Percentiles rank a stretch among this genome's conserved stretches.
These are phyloP conservation scores for Nansenia antarctica DNA, from an alignment of 2,113 vertebrate genomes.

Conservation along the genomic window DNA sequence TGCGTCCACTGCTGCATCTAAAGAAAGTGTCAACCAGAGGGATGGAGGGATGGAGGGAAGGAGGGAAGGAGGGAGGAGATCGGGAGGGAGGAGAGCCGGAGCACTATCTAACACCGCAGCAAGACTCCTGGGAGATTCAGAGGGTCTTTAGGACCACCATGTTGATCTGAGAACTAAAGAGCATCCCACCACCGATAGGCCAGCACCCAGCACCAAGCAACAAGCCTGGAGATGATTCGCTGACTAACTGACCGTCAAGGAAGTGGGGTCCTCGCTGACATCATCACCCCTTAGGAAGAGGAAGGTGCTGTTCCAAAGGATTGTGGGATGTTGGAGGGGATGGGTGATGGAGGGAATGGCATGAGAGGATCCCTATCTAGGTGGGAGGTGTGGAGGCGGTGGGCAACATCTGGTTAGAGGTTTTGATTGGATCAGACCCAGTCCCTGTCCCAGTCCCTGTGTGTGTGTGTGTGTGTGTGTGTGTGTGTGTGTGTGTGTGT, in stretches of 20 bases:
- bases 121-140: neutral
- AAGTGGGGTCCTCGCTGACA: conserved; percentile 30
- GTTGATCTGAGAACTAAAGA: conserved; percentile 1
- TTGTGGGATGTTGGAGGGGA: conserved; percentile 6
- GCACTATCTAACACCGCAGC: neutral
- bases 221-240: conserved; percentile 19
- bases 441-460: no score
- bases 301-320: conserved; percentile 2
- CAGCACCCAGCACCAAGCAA: conserved; percentile 44
- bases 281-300: neutral
- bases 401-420: neutral
- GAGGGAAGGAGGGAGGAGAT: neutral
- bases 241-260: conserved; percentile 57
- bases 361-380: no score
- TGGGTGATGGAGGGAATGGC: neutral
- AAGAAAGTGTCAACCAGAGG: conserved; percentile 4
- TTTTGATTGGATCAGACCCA: neutral
- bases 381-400: neutral
- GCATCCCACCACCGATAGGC: conserved; percentile 52
- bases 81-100: neutral
- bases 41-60: conserved; percentile 3
- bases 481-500: no score
- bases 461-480: no score
- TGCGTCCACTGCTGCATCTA: conserved; percentile 11
- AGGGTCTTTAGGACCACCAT: conserved; percentile 3